Percentiles rank a stretch among this genome's conserved stretches.
Evolutionary conservation across 2,888 invertebrate species (phyloP).

Genomic region (Leistus spinibarbis): DNA sequence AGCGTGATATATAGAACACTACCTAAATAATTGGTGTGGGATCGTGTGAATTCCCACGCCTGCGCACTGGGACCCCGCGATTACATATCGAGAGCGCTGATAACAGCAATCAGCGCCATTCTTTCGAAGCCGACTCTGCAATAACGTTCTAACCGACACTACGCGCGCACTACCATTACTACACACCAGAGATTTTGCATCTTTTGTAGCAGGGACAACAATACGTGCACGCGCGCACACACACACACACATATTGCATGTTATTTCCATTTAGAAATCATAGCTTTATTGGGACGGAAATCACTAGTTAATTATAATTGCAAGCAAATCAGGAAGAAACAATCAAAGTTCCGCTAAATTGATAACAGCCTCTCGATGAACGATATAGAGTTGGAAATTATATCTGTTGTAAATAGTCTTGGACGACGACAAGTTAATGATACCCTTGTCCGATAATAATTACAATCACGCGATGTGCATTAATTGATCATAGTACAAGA

Average conservation of each 20-base stretch:
- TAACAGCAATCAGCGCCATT: slow-evolving; percentile 29
- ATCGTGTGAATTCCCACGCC: slow-evolving; percentile 37
- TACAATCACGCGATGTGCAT: background rate
- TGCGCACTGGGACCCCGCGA: slow-evolving; percentile 20
- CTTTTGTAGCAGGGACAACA: too few species aligned
- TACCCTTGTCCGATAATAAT: background rate
- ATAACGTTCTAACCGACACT: background rate
- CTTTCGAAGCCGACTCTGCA: slow-evolving; percentile 12
- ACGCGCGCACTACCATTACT: background rate
- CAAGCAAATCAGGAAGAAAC: too few species aligned
- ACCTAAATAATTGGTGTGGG: slow-evolving; percentile 29
- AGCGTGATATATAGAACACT: slow-evolving; percentile 33
- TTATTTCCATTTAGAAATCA: background rate
- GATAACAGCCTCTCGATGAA: too few species aligned
- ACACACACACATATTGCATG: too few species aligned
- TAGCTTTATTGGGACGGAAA: background rate
- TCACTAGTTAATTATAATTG: too few species aligned
- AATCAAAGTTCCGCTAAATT: background rate
- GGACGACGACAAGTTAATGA: background rate
- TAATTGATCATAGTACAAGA: background rate
- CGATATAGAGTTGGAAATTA: too few species aligned
- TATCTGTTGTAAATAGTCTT: background rate
- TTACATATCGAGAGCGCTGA: slow-evolving; percentile 28
- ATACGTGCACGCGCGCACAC: too few species aligned
- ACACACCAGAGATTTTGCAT: background rate